Evolutionary conservation across 2,113 vertebrate genomes (phyloP).

Genomic region (Falcunculus frontatus): DNA sequence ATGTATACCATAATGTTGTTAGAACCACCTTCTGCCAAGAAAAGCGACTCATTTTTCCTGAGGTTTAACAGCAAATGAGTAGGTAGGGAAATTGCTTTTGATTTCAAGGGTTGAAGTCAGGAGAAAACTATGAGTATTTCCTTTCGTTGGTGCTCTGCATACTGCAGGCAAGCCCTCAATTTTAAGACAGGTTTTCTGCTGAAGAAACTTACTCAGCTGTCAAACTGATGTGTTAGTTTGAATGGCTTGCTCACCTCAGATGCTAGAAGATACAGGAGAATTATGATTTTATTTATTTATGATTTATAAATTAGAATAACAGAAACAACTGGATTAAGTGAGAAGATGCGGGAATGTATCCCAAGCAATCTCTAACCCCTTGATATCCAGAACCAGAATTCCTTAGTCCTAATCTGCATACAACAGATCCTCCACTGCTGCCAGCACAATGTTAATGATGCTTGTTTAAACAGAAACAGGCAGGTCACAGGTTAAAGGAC

Average conservation of each 20-base stretch:
- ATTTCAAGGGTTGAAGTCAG: slow-evolving; percentile 72
- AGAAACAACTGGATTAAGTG: neutral
- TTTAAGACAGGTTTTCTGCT: slow-evolving; percentile 41
- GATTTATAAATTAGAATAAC: neutral
- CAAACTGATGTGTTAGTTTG: neutral
- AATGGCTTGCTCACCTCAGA: neutral
- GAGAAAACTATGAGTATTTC: slow-evolving; percentile 62
- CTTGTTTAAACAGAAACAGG: neutral
- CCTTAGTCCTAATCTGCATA: neutral
- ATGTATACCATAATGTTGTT: neutral
- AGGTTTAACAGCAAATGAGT: slow-evolving; percentile 53
- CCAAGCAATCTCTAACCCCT: neutral
- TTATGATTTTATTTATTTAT: neutral
- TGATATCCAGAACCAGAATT: neutral
- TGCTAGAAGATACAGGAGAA: neutral
- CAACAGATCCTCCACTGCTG: neutral
- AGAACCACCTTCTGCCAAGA: slow-evolving; percentile 30
- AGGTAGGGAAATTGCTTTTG: slow-evolving; percentile 57
- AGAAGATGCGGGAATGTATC: neutral
- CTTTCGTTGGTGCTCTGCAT: slow-evolving; percentile 35
- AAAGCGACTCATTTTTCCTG: slow-evolving; percentile 57
- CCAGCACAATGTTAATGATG: neutral
- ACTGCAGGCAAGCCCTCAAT: slow-evolving; percentile 38
- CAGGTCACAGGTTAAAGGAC: neutral
- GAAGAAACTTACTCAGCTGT: slow-evolving; percentile 18